A percentile compares a stretch with the other conserved stretches of the same genome.
Evolutionary conservation across 1,140 invertebrate genomes (phyloP).

Genomic region (Zaprionus tsacasi): DNA sequence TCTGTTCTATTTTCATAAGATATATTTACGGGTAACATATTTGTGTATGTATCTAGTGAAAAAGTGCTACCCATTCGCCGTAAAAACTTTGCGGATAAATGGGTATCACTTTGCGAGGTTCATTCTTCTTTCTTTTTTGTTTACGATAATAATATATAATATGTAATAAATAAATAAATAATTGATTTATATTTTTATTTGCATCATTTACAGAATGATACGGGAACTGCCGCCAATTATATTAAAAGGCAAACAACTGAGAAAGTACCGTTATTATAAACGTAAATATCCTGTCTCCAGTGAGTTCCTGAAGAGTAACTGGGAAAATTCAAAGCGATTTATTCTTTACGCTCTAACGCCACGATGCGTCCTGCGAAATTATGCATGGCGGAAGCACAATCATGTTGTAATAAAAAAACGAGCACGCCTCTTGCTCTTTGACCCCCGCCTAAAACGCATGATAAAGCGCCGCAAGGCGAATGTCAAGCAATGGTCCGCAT

Average conservation of each 20-base stretch:
- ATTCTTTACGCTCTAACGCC: slow-evolving; percentile 62
- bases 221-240: slow-evolving; percentile 58
- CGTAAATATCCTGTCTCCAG: slow-evolving; percentile 71
- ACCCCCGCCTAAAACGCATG: slow-evolving; percentile 63
- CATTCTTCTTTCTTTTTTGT: background rate
- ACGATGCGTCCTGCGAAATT: slow-evolving; percentile 54
- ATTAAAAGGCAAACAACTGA: slow-evolving; percentile 52
- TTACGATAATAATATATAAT: background rate
- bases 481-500: slow-evolving; percentile 66
- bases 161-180: background rate
- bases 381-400: slow-evolving; percentile 54
- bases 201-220: slow-evolving; percentile 50
- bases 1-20: slow-evolving; percentile 1
- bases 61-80: slow-evolving; percentile 38
- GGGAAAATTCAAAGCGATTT: slow-evolving; percentile 70
- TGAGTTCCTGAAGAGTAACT: slow-evolving; percentile 58
- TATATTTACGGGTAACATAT: background rate
- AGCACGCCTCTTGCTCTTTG: slow-evolving; percentile 61
- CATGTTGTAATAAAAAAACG: slow-evolving; percentile 52
- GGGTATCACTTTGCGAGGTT: slow-evolving; percentile 20
- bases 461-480: slow-evolving; percentile 65
- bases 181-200: background rate
- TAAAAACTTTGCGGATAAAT: background rate
- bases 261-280: slow-evolving; percentile 49
- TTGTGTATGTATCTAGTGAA: slow-evolving; percentile 11